Evolutionary conservation across 2,113 vertebrate species (phyloP), one percentile per base, ranked within the genome.

Genomic region (Tympanuchus pallidicinctus): DNA sequence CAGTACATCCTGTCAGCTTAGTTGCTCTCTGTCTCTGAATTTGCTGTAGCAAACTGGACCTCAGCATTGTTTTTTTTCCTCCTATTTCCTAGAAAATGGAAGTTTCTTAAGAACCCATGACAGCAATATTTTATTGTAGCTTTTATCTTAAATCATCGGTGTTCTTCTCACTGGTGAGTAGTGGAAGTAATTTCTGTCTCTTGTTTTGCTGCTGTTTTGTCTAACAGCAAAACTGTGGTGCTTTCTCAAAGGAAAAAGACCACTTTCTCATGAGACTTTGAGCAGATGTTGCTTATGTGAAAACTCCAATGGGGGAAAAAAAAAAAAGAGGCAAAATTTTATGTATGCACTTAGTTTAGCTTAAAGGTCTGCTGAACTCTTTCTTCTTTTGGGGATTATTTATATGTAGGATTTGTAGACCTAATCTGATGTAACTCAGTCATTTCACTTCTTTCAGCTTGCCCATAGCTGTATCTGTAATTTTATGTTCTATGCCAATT

Each of bases 101-200:
- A 15, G 42, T 52, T 60, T 59, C 66, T 36, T 42, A 47, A 2
- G 64, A 92, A 45, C 36, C 28, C 63, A 45, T 93, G 75, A 91
- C 80, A 86, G 19, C 64, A 64, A 25, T 67, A 77, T 91, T 94
- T 28, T 89, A 63, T 80, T 88, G 86, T 91, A 73, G 72, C 92
- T 74, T 63, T 90, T 88, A 25, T 85, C 27, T 66, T 76, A 77
- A 77, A 90, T 93, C 80, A 34, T 47, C 65, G 52, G 42, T 22
- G n/a, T 83, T 90, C 64, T 93, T 90, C 89, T 57, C 60, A 63
- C 64, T 94, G 38, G 60, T 93, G 64, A 73, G 82, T 70, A 93
- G 38, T 93, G 38, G 42, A 83, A 95, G 80, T 80, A 63, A 65
- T 56, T 88, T 86, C 6, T 87, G 54, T 60, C 79, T 91, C 73